Base-by-base conservation (phyloP, 2,113 vertebrate species). In the Chrysochloris asiatica region DNA sequence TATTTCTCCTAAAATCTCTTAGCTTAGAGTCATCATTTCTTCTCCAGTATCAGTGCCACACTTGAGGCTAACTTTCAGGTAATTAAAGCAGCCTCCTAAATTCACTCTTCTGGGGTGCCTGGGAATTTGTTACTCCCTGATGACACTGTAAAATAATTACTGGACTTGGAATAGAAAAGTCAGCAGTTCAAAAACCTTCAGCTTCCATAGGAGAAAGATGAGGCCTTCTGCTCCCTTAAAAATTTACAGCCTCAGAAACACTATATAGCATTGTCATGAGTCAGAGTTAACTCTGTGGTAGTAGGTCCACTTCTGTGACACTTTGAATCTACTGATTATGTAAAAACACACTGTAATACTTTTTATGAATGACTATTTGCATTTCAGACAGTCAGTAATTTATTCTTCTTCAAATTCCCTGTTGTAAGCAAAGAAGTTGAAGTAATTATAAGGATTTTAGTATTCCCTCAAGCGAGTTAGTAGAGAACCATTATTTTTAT, bases 381-480 rank as follows among this genome's bases (percentile, higher is more conserved):
- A 4, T 78, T 22, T 89, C 52, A 86, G 52, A 65, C 22, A 69
- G 52, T 59, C 28, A 73, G 11, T 47, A 19, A 65, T 4, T 45
- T 83, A 41, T 77, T 73, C 54, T 28, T 83, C 28, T 87, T 84
- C 73, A 85, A 95, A 87, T 83, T 95, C 91, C 38, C 50, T 50
- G 81, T 86, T 67, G 94, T 93, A 92, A 96, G 92, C 71, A 88
- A 36, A 86, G 91, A 91, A 85, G 78, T 86, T 95, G 83, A 94
- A 41, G 82, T 90, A 93, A 82, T 93, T 92, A 95, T 95, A 94
- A 89, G 59, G n/a, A 85, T 96, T 96, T 95, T 80, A 94, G 16
- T 61, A 50, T 96, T 95, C 96, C 80, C 92, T 73, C 90, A 92
- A 82, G 89, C 93, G 38, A 6, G 0, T 52, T 92, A 50, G 54